Evolutionary conservation across 2,888 invertebrate species (phyloP), one percentile per base, ranked within the genome.

Genomic region (Dione vanillae): DNA sequence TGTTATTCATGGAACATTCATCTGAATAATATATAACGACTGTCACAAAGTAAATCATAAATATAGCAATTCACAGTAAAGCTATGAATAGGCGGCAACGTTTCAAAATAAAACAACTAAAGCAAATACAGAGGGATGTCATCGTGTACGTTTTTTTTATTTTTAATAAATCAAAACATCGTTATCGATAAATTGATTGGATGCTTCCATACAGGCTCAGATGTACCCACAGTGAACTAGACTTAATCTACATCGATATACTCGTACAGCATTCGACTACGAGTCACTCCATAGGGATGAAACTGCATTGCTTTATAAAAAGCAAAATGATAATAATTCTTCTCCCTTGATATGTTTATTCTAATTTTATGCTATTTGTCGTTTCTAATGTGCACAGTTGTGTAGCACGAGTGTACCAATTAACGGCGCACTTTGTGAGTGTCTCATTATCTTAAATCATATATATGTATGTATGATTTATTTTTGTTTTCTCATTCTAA

Each of bases 181-280:
- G 51, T 49, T 68, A 68, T 43, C 52, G 67, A 52, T 68, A 43
- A 68, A 52, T 51, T 68, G 61, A 68, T 67, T 67, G 61, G 61
- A 49, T 41, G 20, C 43, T 16, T 20, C 27, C 27, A 66, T 41
- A 59, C 40, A 54, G 37, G 52, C 37, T 19, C n/a, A 59, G 56
- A 59, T 20, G 47, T 41, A 70, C 54, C 56, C 59, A 37, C 45
- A 47, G 52, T 43, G 59, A 59, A 43, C 51, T 61, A 61, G 52
- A 70, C 58, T 27, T 51, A 61, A 54, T 69, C 20, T 20, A n/a
- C 27, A 52, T 64, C 27, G 40, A 61, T 70, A 45, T 19, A 41
- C 19, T 41, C 45, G 20, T 43, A 43, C 40, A 20, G 11, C 61
- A 52, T 41, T 61, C 47, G 49, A 37, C 37, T 45, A 16, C 20